Percentiles rank a stretch among this genome's conserved stretches.
phyloP scores from a whole-genome alignment of 2,888 invertebrate genomes.

The Sinhomidia bicolor region DNA sequence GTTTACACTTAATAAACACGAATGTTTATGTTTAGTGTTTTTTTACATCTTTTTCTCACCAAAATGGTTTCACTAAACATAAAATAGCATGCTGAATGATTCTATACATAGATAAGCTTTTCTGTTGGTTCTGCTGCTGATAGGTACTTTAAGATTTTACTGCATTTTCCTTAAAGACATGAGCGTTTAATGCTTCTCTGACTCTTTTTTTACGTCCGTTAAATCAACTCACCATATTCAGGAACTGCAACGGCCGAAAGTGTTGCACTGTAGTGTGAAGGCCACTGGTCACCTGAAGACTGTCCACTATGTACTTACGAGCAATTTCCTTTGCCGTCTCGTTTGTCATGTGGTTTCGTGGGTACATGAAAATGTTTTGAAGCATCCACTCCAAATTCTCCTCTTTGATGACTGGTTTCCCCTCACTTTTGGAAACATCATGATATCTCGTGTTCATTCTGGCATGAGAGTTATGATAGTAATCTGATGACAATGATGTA shows the following conservation, averaged over 20 bases:
- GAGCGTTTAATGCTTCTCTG: neutral
- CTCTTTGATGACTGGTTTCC: conserved; percentile 73
- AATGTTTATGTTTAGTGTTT: conserved; percentile 28
- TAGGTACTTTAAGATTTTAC: neutral
- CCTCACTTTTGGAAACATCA: conserved; percentile 68
- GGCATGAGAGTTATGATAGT: neutral
- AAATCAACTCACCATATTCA: conserved; percentile 76
- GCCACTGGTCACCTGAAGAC: conserved; percentile 77
- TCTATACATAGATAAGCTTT: neutral
- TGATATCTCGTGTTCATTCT: conserved; percentile 74
- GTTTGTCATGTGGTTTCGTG: conserved; percentile 80
- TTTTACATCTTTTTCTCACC: conserved; percentile 1
- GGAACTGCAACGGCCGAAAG: conserved; percentile 80
- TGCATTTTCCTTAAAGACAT: neutral
- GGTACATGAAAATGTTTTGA: conserved; percentile 79
- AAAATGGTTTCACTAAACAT: conserved; percentile 26
- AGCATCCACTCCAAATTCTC: conserved; percentile 80
- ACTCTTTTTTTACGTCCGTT: neutral
- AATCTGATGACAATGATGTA: conserved; percentile 21
- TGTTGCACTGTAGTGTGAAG: conserved; percentile 78
- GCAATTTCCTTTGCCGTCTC: conserved; percentile 79
- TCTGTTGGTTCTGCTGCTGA: neutral
- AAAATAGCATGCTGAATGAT: neutral
- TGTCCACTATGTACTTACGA: conserved; percentile 78
- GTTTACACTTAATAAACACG: conserved; percentile 60